Conservation (phyloP, 2,888 invertebrate genomes). For the Serripes groenlandicus region DNA sequence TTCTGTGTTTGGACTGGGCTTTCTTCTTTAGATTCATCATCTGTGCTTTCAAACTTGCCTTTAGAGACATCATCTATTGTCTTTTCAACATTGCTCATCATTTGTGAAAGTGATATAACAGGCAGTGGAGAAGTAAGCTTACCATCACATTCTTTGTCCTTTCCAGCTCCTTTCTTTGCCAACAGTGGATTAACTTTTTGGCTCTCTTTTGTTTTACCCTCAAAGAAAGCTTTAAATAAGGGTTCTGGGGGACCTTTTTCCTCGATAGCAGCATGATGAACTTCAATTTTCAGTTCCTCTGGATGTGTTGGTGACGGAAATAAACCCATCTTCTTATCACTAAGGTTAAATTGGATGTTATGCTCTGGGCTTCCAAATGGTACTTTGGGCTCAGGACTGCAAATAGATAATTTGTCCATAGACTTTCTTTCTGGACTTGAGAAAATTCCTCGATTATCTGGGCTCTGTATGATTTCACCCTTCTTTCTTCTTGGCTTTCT, state of each 20-base stretch:
- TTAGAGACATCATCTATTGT: conserved; percentile 96
- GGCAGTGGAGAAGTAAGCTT: conserved; percentile 22
- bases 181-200: conserved; percentile 48
- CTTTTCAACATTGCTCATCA: conserved; percentile 91
- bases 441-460: conserved; percentile 53
- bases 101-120: conserved; percentile 30
- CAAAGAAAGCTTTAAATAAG: conserved; percentile 68
- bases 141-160: conserved; percentile 60
- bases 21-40: conserved; percentile 52
- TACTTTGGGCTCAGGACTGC: conserved; percentile 54
- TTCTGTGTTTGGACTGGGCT: conserved; percentile 37
- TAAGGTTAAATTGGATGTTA: conserved; percentile 32
- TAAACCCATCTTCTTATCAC: conserved; percentile 53
- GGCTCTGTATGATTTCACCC: conserved; percentile 64
- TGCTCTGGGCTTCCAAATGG: conserved; percentile 51
- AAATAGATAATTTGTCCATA: conserved; percentile 52
- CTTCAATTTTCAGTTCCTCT: conserved; percentile 55
- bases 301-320: conserved; percentile 53
- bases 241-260: conserved; percentile 65
- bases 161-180: conserved; percentile 36
- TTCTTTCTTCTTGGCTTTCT: conserved; percentile 63
- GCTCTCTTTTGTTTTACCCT: conserved; percentile 56
- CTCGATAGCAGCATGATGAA: conserved; percentile 39
- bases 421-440: conserved; percentile 60
- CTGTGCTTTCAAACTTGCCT: conserved; percentile 87